Conservation (phyloP, 2,888 invertebrate genomes). For the Biston betularia region DNA sequence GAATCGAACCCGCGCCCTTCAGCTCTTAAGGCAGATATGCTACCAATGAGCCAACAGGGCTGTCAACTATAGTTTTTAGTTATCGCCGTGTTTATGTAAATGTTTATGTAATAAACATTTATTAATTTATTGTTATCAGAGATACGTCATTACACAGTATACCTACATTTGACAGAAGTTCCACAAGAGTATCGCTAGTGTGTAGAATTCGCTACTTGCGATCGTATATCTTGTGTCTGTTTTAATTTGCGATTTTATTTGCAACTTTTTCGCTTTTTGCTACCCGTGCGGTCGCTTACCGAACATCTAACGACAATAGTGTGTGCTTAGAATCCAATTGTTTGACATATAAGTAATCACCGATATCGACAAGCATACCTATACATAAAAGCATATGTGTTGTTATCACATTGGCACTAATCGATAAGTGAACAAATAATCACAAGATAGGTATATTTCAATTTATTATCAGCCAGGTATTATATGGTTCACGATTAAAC, state of each 20-base stretch:
- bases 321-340: background rate
- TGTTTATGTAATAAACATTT: constrained; percentile 5
- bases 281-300: background rate
- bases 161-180: constrained; percentile 1
- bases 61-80: background rate
- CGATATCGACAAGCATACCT: constrained; percentile 5
- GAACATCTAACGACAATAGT: background rate
- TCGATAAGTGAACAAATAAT: constrained; percentile 36
- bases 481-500: constrained; percentile 32
- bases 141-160: background rate
- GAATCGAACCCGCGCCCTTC: too few relatives aligned
- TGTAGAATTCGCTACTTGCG: too few relatives aligned
- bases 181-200: too few relatives aligned
- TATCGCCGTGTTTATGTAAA: background rate
- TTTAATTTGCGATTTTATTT: too few relatives aligned
- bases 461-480: constrained; percentile 34
- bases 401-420: constrained; percentile 21
- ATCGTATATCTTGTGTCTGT: too few relatives aligned
- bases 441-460: constrained; percentile 31
- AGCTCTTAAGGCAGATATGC: too few relatives aligned
- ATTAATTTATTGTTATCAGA: constrained; percentile 4
- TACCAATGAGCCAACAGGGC: too few relatives aligned
- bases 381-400: too few relatives aligned
- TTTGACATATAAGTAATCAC: constrained; percentile 9
- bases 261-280: too few relatives aligned